phyloP scores from a whole-genome alignment of 2,797 vertebrate genomes.

The Chlorospingus semifuscus region DNA sequence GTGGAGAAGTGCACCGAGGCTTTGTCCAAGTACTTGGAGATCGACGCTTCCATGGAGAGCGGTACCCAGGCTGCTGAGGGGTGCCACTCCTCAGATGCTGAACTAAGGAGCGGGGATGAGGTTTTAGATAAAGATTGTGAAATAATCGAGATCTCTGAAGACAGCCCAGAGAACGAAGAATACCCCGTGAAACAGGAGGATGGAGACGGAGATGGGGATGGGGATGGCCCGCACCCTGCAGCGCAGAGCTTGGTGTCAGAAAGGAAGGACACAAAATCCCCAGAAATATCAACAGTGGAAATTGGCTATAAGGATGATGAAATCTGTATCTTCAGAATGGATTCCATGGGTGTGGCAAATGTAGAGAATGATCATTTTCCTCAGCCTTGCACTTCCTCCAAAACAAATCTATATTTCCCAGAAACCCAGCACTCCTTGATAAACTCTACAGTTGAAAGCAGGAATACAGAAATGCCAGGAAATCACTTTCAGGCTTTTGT shows the following conservation, averaged over 20 bases:
- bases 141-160: conserved; percentile 80
- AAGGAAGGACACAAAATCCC: conserved; percentile 65
- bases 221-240: neutral
- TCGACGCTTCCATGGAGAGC: conserved; percentile 72
- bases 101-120: conserved; percentile 56
- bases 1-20: conserved; percentile 92
- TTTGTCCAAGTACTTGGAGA: conserved; percentile 77
- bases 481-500: conserved; percentile 68
- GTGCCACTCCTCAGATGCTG: conserved; percentile 69
- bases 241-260: conserved; percentile 48
- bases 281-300: conserved; percentile 73
- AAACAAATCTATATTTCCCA: conserved; percentile 75
- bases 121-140: conserved; percentile 76
- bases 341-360: conserved; percentile 57
- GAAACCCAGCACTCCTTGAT: conserved; percentile 81
- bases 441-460: conserved; percentile 80
- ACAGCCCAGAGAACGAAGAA: conserved; percentile 65
- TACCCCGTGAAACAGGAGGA: conserved; percentile 73
- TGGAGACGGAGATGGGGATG: conserved; percentile 33
- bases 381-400: conserved; percentile 79
- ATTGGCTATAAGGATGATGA: conserved; percentile 78
- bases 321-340: conserved; percentile 80
- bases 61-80: conserved; percentile 33
- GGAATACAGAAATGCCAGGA: conserved; percentile 69
- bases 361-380: conserved; percentile 73